These are phyloP conservation scores for Synanthedon myopaeformis DNA, from an alignment of 2,888 invertebrate genomes.

Conservation along the genomic window DNA sequence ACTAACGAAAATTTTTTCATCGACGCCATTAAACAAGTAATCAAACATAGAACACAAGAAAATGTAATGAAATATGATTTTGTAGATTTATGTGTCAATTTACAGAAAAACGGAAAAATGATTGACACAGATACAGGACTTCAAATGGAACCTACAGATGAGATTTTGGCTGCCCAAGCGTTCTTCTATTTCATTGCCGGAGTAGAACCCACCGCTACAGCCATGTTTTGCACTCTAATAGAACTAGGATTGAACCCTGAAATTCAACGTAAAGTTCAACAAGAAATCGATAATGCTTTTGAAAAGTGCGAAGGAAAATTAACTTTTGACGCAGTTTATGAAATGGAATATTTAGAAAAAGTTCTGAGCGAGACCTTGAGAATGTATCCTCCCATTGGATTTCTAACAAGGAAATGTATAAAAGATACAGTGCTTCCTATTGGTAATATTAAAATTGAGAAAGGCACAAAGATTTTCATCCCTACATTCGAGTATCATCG, in stretches of 20 bases:
- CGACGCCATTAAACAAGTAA: constrained; percentile 32
- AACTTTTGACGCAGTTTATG: constrained; percentile 24
- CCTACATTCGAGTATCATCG: constrained; percentile 43
- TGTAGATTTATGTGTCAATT: constrained; percentile 31
- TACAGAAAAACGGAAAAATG: constrained; percentile 34
- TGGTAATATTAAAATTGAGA: constrained; percentile 35
- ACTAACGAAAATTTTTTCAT: constrained; percentile 35
- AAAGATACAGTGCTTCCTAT: constrained; percentile 31
- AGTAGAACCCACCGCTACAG: constrained; percentile 40
- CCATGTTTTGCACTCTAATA: constrained; percentile 28
- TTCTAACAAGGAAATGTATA: constrained; percentile 24
- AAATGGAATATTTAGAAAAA: constrained; percentile 38
- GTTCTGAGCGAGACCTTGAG: constrained; percentile 31
- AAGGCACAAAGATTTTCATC: constrained; percentile 29
- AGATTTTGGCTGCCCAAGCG: constrained; percentile 36
- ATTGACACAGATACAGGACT: constrained; percentile 26
- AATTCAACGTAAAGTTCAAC: constrained; percentile 27
- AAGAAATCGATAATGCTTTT: constrained; percentile 35
- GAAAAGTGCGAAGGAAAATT: constrained; percentile 20
- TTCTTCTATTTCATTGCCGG: constrained; percentile 51
- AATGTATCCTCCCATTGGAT: constrained; percentile 35
- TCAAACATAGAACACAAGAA: constrained; percentile 27
- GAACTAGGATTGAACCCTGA: constrained; percentile 38
- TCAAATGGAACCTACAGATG: constrained; percentile 37
- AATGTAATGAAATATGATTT: constrained; percentile 36